Evolutionary conservation across 2,888 invertebrate genomes (phyloP).

Genomic region (Brachypalpus laphriformis): DNA sequence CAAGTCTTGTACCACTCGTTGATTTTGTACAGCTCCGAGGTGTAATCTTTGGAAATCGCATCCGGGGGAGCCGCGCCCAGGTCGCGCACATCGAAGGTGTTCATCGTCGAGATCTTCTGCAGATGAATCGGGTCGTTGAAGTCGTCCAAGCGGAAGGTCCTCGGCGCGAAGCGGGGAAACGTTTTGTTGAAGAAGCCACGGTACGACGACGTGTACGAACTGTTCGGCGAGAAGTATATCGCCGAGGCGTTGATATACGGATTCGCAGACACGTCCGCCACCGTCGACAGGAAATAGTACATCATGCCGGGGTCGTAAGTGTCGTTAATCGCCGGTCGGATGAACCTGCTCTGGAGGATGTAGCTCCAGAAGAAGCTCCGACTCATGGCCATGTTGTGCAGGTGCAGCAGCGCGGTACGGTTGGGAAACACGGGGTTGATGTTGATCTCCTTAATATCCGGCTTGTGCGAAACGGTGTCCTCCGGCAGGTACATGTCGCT

Average conservation of each 20-base stretch:
- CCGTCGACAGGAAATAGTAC: slow-evolving; percentile 97
- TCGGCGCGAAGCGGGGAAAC: slow-evolving; percentile 95
- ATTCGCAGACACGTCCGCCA: slow-evolving; percentile 97
- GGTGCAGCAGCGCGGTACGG: slow-evolving; percentile 94
- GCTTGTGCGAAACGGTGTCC: slow-evolving; percentile 94
- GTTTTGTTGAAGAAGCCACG: slow-evolving; percentile 98
- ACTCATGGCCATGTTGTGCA: slow-evolving; percentile 98
- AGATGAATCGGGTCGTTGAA: slow-evolving; percentile 98
- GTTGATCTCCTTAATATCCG: slow-evolving; percentile 96
- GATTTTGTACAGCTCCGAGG: slow-evolving; percentile 93
- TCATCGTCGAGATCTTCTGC: slow-evolving; percentile 96
- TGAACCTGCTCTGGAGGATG: slow-evolving; percentile 94
- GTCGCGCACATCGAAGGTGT: slow-evolving; percentile 94
- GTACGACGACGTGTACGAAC: slow-evolving; percentile 96
- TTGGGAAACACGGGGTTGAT: slow-evolving; percentile 97
- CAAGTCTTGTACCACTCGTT: slow-evolving; percentile 97
- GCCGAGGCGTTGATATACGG: slow-evolving; percentile 96
- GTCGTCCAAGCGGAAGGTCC: slow-evolving; percentile 95
- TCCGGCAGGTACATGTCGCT: slow-evolving; percentile 92
- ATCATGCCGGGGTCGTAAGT: slow-evolving; percentile 99
- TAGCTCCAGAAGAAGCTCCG: slow-evolving; percentile 98
- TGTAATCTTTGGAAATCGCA: slow-evolving; percentile 93
- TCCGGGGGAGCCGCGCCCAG: slow-evolving; percentile 92
- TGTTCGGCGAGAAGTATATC: slow-evolving; percentile 96
- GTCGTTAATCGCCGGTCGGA: slow-evolving; percentile 94